These are phyloP conservation scores for Burhinus oedicnemus DNA, from an alignment of 2,113 vertebrate species.

Conservation along the genomic window DNA sequence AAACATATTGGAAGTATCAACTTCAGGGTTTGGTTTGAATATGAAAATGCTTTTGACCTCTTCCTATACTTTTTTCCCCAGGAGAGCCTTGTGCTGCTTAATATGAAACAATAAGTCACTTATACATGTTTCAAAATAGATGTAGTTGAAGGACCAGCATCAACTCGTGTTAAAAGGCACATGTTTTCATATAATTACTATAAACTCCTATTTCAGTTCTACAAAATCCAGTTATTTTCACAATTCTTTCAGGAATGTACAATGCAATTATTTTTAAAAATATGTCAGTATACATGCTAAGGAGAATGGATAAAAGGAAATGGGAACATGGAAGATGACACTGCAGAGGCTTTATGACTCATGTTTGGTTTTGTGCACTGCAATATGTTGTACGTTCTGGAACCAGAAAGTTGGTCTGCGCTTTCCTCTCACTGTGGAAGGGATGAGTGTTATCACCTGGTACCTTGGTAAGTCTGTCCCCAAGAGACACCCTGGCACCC, in stretches of 20 bases:
- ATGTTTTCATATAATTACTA: neutral
- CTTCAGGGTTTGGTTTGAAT: neutral
- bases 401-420: neutral
- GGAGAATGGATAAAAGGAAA: neutral
- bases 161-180: neutral
- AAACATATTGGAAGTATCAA: neutral
- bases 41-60: neutral
- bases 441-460: fast-evolving
- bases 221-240: neutral
- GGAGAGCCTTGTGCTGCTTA: neutral
- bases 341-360: neutral
- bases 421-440: neutral
- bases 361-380: neutral
- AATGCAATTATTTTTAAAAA: neutral
- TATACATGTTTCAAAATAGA: neutral
- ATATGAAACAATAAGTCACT: neutral
- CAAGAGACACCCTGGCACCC: neutral
- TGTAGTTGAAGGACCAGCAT: neutral
- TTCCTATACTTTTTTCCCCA: neutral
- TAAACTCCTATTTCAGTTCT: neutral
- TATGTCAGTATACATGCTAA: fast-evolving
- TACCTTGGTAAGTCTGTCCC: fast-evolving
- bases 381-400: neutral
- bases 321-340: fast-evolving
- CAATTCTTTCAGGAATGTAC: neutral